These are phyloP conservation scores for Liparis tanakae DNA, from an alignment of 2,797 vertebrate species.

Conservation along the genomic window DNA sequence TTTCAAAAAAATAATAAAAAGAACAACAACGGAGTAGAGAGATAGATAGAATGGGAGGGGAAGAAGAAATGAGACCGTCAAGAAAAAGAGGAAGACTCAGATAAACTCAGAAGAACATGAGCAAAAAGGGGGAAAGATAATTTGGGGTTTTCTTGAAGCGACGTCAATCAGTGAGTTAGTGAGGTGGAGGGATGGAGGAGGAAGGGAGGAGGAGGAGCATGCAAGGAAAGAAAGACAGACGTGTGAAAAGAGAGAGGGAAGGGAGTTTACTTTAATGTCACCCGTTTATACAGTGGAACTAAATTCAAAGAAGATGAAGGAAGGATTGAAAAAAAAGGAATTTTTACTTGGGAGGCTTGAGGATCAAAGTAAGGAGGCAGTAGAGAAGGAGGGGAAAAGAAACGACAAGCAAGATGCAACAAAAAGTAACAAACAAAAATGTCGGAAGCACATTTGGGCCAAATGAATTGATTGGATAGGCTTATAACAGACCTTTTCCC, in stretches of 20 bases:
- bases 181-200: neutral
- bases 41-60: neutral
- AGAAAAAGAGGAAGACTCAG: slow-evolving; percentile 2
- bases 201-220: neutral
- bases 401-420: neutral
- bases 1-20: slow-evolving; percentile 33
- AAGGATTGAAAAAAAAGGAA: neutral
- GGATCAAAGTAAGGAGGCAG: neutral
- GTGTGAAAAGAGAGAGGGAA: neutral
- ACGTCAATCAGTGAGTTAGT: slow-evolving; percentile 21
- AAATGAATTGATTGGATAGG: too few relatives aligned
- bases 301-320: neutral
- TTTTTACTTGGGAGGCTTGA: neutral
- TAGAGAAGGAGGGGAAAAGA: neutral
- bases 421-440: neutral
- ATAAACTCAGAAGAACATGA: neutral
- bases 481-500: too few relatives aligned
- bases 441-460: too few relatives aligned
- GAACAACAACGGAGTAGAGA: neutral
- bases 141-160: neutral
- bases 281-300: neutral
- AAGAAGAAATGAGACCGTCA: slow-evolving; percentile 1
- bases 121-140: neutral
- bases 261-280: neutral
- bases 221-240: neutral